A percentile compares a stretch with the other conserved stretches of the same genome.
phyloP scores from a whole-genome alignment of 30 jellyfish, hydroid and myxozoan species.

The Hydractinia echinata region DNA sequence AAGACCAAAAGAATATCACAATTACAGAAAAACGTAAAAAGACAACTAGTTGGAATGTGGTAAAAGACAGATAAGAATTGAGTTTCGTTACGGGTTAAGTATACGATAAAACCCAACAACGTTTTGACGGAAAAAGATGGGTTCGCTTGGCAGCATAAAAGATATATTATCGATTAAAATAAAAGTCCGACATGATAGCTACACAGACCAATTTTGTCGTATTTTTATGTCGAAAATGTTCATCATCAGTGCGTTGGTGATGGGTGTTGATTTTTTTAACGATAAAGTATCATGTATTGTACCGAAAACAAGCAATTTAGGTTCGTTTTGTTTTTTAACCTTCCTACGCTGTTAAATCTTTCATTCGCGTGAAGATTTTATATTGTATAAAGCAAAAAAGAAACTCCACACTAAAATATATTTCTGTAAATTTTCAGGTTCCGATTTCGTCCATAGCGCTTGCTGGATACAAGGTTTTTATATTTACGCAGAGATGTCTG shows the following conservation, averaged over 20 bases:
- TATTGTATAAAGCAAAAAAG: too few species aligned
- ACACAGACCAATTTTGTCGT: constrained; percentile 36
- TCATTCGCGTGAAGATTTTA: too few species aligned
- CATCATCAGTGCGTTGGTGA: constrained; percentile 33
- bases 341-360: neutral
- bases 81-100: too few species aligned
- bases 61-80: too few species aligned
- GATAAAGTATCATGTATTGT: constrained; percentile 38
- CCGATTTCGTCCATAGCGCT: constrained; percentile 40
- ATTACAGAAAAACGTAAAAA: too few species aligned
- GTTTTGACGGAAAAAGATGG: constrained; percentile 3
- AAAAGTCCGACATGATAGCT: constrained; percentile 31
- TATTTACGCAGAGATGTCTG: constrained; percentile 25
- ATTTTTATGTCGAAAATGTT: constrained; percentile 38
- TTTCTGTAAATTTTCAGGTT: neutral
- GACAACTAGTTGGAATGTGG: too few species aligned
- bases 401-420: too few species aligned
- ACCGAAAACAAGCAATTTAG: constrained; percentile 26
- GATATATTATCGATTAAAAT: constrained; percentile 32
- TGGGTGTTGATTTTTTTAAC: constrained; percentile 38
- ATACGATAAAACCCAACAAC: too few species aligned
- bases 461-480: constrained; percentile 43
- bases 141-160: constrained; percentile 35
- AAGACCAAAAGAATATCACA: too few species aligned
- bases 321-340: neutral